phyloP scores from a whole-genome alignment of 1,140 invertebrate genomes.

The Macrosteles quadrilineatus region DNA sequence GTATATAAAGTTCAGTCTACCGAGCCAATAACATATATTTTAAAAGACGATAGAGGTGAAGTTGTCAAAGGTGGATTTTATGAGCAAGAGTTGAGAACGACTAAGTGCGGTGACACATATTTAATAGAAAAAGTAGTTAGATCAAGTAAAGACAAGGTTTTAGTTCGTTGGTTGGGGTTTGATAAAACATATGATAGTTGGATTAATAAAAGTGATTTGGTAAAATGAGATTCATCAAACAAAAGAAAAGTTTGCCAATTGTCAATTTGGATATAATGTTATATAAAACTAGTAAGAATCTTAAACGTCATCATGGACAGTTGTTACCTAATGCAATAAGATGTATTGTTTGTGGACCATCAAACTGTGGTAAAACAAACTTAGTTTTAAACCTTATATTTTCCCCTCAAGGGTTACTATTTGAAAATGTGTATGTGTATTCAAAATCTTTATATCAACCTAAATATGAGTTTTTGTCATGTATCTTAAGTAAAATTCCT shows the following conservation, averaged over 20 bases:
- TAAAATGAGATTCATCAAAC: slow-evolving; percentile 16
- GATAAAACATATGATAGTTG: slow-evolving; percentile 43
- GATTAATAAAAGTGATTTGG: slow-evolving; percentile 41
- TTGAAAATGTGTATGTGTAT: slow-evolving; percentile 51
- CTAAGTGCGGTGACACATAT: slow-evolving; percentile 44
- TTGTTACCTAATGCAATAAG: slow-evolving; percentile 42
- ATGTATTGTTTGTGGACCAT: slow-evolving; percentile 44
- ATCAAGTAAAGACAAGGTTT: slow-evolving; percentile 43
- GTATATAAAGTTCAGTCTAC: slow-evolving; percentile 33
- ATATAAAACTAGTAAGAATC: not conserved
- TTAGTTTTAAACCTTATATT: slow-evolving; percentile 43
- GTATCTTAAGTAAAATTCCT: slow-evolving; percentile 41
- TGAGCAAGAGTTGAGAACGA: slow-evolving; percentile 42
- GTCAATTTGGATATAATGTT: not conserved
- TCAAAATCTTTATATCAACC: slow-evolving; percentile 49
- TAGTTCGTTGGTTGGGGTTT: slow-evolving; percentile 49
- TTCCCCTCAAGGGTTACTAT: slow-evolving; percentile 45
- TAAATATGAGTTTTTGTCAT: slow-evolving; percentile 45
- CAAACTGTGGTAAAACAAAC: slow-evolving; percentile 50
- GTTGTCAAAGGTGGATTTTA: slow-evolving; percentile 44
- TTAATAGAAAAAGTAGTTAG: slow-evolving; percentile 45
- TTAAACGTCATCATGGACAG: slow-evolving; percentile 34
- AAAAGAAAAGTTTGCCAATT: not conserved
- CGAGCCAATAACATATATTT: slow-evolving; percentile 32
- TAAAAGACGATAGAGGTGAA: slow-evolving; percentile 31